Evolutionary conservation across 2,797 vertebrate genomes (phyloP), one percentile per base, ranked within the genome.

Genomic region (Chaenodraco wilsoni): DNA sequence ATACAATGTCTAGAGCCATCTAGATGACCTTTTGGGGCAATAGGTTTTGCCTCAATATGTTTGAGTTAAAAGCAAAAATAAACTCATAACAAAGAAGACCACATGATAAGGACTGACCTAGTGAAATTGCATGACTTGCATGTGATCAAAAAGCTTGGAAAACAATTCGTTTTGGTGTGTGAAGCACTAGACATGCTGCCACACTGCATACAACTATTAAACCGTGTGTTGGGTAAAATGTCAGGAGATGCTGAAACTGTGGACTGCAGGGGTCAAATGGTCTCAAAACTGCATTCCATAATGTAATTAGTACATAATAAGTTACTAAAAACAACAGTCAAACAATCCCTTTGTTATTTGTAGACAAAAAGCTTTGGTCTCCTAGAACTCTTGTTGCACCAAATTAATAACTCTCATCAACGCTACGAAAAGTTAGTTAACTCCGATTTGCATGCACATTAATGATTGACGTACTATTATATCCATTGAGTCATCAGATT

Each of bases 91-190:
- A 70, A 46, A 62, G 2, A 33, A 16, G 21, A 48, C 5, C 81
- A 50, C 44, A 62, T 79, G 59, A 76, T 16, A n/a, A 19, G 9
- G 65, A 41, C 3, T 8, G 61, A 2, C 4, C 19, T 43, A 37
- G 14, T 51, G 14, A 64, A 48, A 51, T 1, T 66, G 68, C 52
- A 66, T 66, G 72, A 69, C 49, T 77, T 21, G 23, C 80, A 70
- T 79, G 64, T 79, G 75, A 82, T 67, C 19, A 59, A 17, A 55
- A 27, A 14, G 62, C 16, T 46, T 43, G 65, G 60, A 3, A 72
- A 72, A 73, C 23, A 54, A 46, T 64, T 23, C 23, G 15, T 21
- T 16, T 19, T 15, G 44, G 8, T 49, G 44, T 63, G 19, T 61
- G 7, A 13, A 21, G 11, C 21, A 48, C 41, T 4, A 13, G 19